These are phyloP conservation scores for Leptodactylus fuscus DNA, from an alignment of 2,113 vertebrate species.

Conservation along the genomic window DNA sequence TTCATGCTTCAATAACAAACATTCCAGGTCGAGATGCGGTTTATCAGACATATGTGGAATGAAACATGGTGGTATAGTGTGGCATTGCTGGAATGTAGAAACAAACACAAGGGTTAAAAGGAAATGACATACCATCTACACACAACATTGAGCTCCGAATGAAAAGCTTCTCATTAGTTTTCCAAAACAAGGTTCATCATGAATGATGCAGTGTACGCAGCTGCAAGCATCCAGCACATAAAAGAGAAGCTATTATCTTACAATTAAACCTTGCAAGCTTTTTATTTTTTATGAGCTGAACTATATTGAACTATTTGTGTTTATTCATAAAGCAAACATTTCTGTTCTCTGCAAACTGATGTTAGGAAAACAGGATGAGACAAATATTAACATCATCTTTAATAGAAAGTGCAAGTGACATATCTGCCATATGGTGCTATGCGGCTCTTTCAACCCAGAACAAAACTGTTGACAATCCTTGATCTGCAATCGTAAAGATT, in stretches of 20 bases:
- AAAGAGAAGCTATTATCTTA: conserved; percentile 36
- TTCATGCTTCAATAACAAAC: background rate
- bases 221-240: conserved; percentile 26
- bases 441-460: background rate
- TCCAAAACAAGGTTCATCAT: conserved; percentile 17
- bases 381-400: conserved; percentile 26
- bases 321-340: conserved; percentile 22
- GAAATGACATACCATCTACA: background rate
- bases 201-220: conserved; percentile 30
- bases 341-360: conserved; percentile 1
- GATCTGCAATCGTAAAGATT: background rate
- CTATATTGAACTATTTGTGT: conserved; percentile 16
- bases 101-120: conserved; percentile 16
- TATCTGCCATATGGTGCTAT: conserved; percentile 41
- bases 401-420: background rate
- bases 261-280: conserved; percentile 40
- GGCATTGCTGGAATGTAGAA: conserved; percentile 32
- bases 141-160: background rate
- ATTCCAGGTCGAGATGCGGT: background rate
- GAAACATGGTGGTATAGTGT: background rate
- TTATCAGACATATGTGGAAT: background rate
- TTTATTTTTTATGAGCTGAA: conserved; percentile 32
- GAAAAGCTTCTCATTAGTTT: conserved; percentile 7
- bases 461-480: background rate
- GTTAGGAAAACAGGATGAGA: conserved; percentile 18